Evolutionary conservation across 2,797 vertebrate species (phyloP).

Genomic region (Scolopax bukidnonensis): DNA sequence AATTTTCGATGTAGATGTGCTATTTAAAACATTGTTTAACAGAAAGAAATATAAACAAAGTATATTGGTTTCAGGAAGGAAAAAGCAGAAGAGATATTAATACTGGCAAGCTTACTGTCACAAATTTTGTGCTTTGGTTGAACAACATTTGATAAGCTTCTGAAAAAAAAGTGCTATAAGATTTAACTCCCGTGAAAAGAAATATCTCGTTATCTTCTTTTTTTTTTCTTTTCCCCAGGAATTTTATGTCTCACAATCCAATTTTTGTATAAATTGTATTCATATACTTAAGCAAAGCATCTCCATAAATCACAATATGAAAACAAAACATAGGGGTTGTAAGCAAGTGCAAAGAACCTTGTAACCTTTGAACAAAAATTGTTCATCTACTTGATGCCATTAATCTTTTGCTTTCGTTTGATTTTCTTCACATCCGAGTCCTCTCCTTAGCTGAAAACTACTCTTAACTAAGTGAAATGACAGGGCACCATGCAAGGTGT

Average conservation of each 20-base stretch:
- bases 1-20: background rate
- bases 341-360: background rate
- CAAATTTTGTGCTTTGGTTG: background rate
- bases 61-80: background rate
- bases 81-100: background rate
- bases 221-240: fast-evolving
- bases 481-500: fast-evolving
- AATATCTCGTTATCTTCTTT: background rate
- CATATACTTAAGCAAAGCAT: background rate
- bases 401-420: background rate
- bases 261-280: background rate
- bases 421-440: background rate
- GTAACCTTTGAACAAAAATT: background rate
- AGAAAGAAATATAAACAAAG: background rate
- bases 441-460: background rate
- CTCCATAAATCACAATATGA: background rate
- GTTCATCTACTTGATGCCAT: background rate
- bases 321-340: background rate
- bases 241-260: background rate
- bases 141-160: background rate
- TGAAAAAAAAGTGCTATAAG: background rate
- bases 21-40: background rate
- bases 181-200: background rate
- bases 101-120: background rate
- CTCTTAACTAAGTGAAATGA: background rate